Percentiles rank a stretch among this genome's conserved stretches.
Evolutionary conservation across 2,113 vertebrate genomes (phyloP).

Genomic region (Phocoena sinus): DNA sequence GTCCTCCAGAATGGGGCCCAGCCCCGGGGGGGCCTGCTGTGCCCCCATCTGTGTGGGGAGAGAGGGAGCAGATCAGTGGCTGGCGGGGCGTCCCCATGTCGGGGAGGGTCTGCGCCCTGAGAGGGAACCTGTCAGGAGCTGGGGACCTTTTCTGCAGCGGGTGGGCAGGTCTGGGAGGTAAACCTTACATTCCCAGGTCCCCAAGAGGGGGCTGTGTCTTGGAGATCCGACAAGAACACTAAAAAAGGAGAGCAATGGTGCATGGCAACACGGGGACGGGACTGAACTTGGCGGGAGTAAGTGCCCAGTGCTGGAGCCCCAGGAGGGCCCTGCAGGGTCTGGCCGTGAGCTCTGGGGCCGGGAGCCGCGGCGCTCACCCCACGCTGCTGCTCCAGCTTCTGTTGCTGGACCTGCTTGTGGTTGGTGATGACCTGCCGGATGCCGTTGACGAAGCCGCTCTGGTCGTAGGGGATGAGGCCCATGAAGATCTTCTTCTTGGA

Average conservation of each 20-base stretch:
- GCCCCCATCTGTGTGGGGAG: slow-evolving; percentile 70
- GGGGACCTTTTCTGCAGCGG: background rate
- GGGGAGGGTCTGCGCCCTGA: background rate
- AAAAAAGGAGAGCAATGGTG: background rate
- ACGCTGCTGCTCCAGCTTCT: slow-evolving; percentile 78
- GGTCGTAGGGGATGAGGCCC: slow-evolving; percentile 97
- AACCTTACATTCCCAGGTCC: background rate
- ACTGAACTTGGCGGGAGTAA: background rate
- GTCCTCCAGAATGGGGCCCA: slow-evolving; percentile 92
- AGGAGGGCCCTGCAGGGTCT: slow-evolving; percentile 74
- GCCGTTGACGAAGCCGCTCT: slow-evolving; percentile 95
- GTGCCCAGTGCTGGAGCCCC: background rate
- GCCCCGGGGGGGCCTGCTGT: slow-evolving; percentile 76
- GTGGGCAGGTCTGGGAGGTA: background rate
- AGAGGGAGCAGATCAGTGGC: background rate
- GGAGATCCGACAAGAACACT: background rate
- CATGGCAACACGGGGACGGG: accelerated
- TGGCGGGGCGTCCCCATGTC: accelerated
- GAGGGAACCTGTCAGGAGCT: background rate
- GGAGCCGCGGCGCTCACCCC: slow-evolving; percentile 2
- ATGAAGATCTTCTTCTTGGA: slow-evolving; percentile 98
- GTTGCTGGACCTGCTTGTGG: slow-evolving; percentile 96
- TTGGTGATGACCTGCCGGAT: slow-evolving; percentile 98
- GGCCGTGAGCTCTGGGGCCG: slow-evolving; percentile 71
- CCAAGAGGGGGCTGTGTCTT: no score